Conservation (phyloP, 2,113 vertebrate genomes). For the Pluvialis apricaria region DNA sequence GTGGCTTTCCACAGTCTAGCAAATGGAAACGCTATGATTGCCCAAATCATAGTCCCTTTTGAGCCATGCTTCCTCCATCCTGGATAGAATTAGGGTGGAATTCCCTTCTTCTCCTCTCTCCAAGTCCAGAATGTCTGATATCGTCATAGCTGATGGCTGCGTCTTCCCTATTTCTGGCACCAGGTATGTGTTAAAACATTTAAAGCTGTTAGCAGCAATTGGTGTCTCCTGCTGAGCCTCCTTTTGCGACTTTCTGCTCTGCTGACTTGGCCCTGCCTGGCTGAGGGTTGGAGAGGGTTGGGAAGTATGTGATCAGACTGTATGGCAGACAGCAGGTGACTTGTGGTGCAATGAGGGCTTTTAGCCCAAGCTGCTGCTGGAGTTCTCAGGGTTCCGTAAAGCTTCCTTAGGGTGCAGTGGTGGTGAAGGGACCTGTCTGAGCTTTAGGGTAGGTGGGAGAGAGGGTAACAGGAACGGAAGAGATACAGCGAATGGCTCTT, state of each 20-base stretch:
- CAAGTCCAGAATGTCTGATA: background rate
- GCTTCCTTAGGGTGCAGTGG: background rate
- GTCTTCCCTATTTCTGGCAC: background rate
- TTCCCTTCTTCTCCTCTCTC: background rate
- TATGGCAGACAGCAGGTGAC: background rate
- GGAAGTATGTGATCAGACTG: background rate
- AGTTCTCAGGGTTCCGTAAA: background rate
- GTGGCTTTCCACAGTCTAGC: background rate
- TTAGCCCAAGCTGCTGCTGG: background rate
- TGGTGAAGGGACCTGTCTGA: background rate
- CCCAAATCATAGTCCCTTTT: background rate
- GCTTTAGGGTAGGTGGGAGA: background rate
- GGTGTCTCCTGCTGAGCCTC: background rate
- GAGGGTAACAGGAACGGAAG: background rate
- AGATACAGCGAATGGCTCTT: background rate
- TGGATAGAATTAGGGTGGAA: background rate
- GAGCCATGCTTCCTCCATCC: background rate
- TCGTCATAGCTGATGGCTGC: background rate
- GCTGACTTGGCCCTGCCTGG: background rate
- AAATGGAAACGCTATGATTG: background rate
- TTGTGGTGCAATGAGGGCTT: fast-evolving
- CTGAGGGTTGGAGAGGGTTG: background rate
- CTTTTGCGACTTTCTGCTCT: background rate
- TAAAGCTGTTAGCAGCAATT: background rate
- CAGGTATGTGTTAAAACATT: background rate